Conservation (phyloP, 2,888 invertebrate genomes). For the Lacanobia wlatinum region DNA sequence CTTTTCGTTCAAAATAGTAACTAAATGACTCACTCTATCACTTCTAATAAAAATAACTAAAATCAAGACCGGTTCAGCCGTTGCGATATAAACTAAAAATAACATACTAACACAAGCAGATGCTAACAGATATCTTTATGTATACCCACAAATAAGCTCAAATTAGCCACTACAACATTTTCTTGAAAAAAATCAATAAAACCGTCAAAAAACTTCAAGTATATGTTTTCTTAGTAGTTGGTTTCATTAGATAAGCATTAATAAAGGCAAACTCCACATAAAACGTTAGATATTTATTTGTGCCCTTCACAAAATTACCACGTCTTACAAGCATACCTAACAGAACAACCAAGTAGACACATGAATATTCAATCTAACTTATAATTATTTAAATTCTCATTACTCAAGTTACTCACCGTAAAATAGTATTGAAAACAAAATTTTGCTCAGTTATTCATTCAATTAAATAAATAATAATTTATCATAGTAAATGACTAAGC, state of each 20-base stretch:
- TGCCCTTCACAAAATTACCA: neutral
- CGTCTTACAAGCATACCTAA: no score
- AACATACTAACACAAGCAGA: constrained; percentile 19
- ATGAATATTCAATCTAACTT: constrained; percentile 1
- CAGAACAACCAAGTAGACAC: neutral
- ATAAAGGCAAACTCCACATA: neutral
- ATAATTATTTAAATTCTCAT: neutral
- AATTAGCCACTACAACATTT: neutral
- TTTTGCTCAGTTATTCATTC: neutral
- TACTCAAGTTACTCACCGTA: neutral
- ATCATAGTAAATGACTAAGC: constrained; percentile 3
- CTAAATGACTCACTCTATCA: constrained; percentile 9
- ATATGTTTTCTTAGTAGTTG: no score
- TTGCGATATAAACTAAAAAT: constrained; percentile 22
- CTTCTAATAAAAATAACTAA: constrained; percentile 18
- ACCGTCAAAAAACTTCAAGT: no score
- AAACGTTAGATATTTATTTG: no score
- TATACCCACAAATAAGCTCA: neutral
- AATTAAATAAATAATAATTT: neutral
- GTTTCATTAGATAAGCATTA: neutral
- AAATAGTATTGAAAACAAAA: neutral
- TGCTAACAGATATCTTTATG: constrained; percentile 3
- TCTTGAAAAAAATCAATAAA: neutral
- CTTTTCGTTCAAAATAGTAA: constrained; percentile 23
- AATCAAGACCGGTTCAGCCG: constrained; percentile 31